These are phyloP conservation scores for Shinisaurus crocodilurus DNA, from an alignment of 2,113 vertebrate species.

Conservation along the genomic window DNA sequence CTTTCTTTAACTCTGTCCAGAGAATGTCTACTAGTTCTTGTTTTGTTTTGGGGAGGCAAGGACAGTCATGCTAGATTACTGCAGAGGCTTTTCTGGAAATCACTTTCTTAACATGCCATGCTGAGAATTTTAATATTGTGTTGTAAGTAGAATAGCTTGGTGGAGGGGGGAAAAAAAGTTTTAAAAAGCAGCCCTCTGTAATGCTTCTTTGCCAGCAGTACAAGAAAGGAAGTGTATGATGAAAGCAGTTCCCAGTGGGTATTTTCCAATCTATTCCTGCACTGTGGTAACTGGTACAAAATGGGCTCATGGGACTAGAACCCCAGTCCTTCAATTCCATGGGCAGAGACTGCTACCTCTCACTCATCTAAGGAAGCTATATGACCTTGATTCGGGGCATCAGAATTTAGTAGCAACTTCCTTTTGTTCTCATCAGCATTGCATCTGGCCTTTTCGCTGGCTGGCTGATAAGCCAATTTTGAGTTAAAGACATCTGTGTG, in stretches of 20 bases:
- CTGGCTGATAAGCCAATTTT: too few relatives aligned
- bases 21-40: conserved; percentile 28
- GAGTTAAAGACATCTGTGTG: background rate
- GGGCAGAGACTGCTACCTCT: background rate
- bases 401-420: background rate
- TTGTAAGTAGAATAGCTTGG: background rate
- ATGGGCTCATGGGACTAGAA: background rate
- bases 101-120: conserved; percentile 3
- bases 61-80: background rate
- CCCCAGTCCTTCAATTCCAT: background rate
- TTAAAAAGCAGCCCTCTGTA: background rate
- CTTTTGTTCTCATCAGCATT: background rate
- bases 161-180: background rate
- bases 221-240: background rate
- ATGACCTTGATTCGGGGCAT: background rate
- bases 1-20: background rate
- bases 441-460: background rate
- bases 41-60: conserved; percentile 39
- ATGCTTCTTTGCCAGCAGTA: background rate
- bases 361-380: background rate
- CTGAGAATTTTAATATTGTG: conserved; percentile 11
- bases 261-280: background rate
- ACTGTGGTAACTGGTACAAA: background rate
- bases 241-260: background rate
- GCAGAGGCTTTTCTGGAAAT: conserved; percentile 30